These are phyloP conservation scores for Palaemon carinicauda DNA, from an alignment of 1,140 invertebrate genomes.

Conservation along the genomic window DNA sequence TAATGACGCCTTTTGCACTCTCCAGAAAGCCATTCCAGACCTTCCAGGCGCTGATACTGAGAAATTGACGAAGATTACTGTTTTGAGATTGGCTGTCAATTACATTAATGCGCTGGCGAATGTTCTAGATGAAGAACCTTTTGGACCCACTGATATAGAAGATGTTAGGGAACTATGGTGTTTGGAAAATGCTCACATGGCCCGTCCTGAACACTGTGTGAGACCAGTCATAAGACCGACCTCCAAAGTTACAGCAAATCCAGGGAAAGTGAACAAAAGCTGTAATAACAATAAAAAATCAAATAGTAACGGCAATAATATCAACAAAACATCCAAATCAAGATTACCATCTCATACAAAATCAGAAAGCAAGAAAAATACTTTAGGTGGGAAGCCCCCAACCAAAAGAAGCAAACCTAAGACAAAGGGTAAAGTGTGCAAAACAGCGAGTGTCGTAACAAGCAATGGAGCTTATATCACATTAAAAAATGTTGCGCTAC, in stretches of 20 bases:
- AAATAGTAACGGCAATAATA: constrained; percentile 7
- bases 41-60: constrained; percentile 66
- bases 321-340: constrained; percentile 20
- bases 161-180: constrained; percentile 57
- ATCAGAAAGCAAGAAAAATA: constrained; percentile 32
- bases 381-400: constrained; percentile 3
- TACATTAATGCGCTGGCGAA: constrained; percentile 78
- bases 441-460: constrained; percentile 56
- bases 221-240: constrained; percentile 35
- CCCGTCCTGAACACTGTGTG: constrained; percentile 55
- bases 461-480: constrained; percentile 59
- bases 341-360: constrained; percentile 9
- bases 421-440: constrained; percentile 54
- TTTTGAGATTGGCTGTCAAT: constrained; percentile 83
- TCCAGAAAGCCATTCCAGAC: constrained; percentile 78
- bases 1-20: constrained; percentile 83
- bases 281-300: constrained; percentile 22
- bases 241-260: background rate
- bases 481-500: constrained; percentile 57
- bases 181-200: constrained; percentile 58
- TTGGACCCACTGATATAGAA: constrained; percentile 50
- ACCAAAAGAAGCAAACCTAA: constrained; percentile 53
- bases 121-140: constrained; percentile 64
- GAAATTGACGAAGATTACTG: constrained; percentile 89
- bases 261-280: constrained; percentile 10